Evolutionary conservation across 2,113 vertebrate species (phyloP).

Genomic region (Psettodes erumei): DNA sequence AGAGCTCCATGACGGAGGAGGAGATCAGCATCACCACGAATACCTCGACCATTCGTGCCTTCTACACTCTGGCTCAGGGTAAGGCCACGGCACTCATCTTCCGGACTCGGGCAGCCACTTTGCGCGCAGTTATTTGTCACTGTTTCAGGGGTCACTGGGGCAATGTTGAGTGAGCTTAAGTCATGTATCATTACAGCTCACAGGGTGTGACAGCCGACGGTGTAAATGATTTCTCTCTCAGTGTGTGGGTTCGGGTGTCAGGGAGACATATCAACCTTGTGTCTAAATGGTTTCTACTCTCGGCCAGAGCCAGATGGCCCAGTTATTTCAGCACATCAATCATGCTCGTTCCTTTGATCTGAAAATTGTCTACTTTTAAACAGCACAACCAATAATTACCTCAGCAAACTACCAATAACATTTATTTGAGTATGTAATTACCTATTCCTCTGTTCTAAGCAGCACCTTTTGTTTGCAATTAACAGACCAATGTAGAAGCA

Average conservation of each 20-base stretch:
- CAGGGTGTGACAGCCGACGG: constrained; percentile 61
- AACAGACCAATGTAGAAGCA: constrained; percentile 94
- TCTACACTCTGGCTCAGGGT: constrained; percentile 98
- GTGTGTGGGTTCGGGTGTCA: constrained; percentile 60
- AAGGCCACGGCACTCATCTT: constrained; percentile 38
- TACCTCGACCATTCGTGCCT: constrained; percentile 91
- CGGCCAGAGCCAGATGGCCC: constrained; percentile 56
- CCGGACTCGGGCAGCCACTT: constrained; percentile 33
- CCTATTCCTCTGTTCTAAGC: background rate
- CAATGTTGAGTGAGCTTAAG: constrained; percentile 76
- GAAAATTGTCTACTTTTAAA: constrained; percentile 36
- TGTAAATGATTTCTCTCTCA: constrained; percentile 71
- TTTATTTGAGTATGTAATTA: background rate
- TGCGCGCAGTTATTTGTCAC: constrained; percentile 69
- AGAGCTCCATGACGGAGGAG: constrained; percentile 93
- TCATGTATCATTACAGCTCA: constrained; percentile 71
- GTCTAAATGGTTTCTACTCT: constrained; percentile 55
- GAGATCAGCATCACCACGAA: constrained; percentile 96
- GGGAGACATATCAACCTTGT: constrained; percentile 62
- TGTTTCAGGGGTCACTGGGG: constrained; percentile 67
- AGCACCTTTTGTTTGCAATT: constrained; percentile 1
- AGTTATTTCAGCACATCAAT: constrained; percentile 48
- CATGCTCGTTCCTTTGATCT: constrained; percentile 17
- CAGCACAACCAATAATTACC: background rate
- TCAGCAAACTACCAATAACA: background rate